Evolutionary conservation across 2,888 invertebrate genomes (phyloP).

Genomic region (Phasia obesa): DNA sequence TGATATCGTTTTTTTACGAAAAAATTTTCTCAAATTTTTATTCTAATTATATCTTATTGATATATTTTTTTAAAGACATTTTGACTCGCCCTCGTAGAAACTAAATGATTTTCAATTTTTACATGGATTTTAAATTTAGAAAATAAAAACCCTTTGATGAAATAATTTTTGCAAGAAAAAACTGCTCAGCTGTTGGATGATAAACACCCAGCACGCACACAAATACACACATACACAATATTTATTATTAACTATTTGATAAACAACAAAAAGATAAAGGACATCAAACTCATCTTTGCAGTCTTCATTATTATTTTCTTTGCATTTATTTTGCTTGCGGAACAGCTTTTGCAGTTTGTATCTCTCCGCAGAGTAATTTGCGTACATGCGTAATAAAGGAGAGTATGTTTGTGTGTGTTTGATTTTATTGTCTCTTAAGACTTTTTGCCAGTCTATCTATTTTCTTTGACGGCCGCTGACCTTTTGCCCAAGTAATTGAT

Average conservation of each 20-base stretch:
- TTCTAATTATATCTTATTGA: no score
- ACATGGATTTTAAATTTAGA: no score
- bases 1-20: no score
- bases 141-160: slow-evolving; percentile 21
- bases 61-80: no score
- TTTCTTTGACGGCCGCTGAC: slow-evolving; percentile 56
- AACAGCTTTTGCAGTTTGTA: not conserved
- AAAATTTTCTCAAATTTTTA: no score
- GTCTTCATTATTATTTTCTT: not conserved
- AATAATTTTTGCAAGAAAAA: slow-evolving; percentile 44
- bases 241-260: slow-evolving; percentile 15
- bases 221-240: not conserved
- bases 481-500: slow-evolving; percentile 58
- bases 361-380: slow-evolving; percentile 42
- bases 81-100: not conserved
- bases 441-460: slow-evolving; percentile 5
- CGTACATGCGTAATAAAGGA: slow-evolving; percentile 50
- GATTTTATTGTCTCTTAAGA: slow-evolving; percentile 37
- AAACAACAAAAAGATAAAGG: no score
- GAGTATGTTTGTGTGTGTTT: slow-evolving; percentile 15
- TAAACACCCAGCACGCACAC: not conserved
- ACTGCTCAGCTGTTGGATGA: slow-evolving; percentile 33
- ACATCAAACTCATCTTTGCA: no score
- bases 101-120: slow-evolving; percentile 44
- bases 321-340: not conserved